These are phyloP conservation scores for Heteractis magnifica DNA, from an alignment of 92 coral and sea anemone genomes.

Conservation along the genomic window DNA sequence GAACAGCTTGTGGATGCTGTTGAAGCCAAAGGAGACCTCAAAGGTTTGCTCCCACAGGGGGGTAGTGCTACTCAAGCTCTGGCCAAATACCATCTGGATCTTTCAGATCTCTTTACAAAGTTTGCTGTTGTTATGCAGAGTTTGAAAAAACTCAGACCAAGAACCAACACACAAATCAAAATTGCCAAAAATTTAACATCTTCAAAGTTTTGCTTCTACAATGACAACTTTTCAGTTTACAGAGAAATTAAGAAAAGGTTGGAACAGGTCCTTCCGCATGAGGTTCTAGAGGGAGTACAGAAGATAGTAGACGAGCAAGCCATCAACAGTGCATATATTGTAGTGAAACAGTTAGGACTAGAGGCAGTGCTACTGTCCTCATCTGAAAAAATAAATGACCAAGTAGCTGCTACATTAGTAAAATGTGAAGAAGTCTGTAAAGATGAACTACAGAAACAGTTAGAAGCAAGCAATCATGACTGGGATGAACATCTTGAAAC, in stretches of 20 bases:
- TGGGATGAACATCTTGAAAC: slow-evolving; percentile 74
- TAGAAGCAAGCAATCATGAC: slow-evolving; percentile 50
- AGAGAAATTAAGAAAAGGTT: slow-evolving; percentile 76
- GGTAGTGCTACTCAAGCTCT: slow-evolving; percentile 79
- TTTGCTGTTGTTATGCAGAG: slow-evolving; percentile 95
- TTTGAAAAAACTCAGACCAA: slow-evolving; percentile 79
- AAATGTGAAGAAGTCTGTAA: slow-evolving; percentile 78
- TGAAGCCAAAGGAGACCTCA: slow-evolving; percentile 79
- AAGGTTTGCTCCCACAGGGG: slow-evolving; percentile 65
- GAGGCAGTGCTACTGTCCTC: slow-evolving; percentile 77
- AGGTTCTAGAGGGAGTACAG: slow-evolving; percentile 80
- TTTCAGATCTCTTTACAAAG: slow-evolving; percentile 95
- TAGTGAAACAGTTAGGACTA: slow-evolving; percentile 77
- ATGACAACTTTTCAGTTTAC: slow-evolving; percentile 66
- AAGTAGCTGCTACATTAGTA: slow-evolving; percentile 63
- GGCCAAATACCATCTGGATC: slow-evolving; percentile 87
- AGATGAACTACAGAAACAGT: slow-evolving; percentile 69
- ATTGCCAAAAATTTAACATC: slow-evolving; percentile 78
- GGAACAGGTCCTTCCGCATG: slow-evolving; percentile 63
- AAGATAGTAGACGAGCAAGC: slow-evolving; percentile 87
- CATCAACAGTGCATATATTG: slow-evolving; percentile 83
- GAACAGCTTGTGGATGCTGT: slow-evolving; percentile 88
- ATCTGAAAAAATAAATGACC: slow-evolving; percentile 57
- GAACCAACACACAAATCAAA: slow-evolving; percentile 79
- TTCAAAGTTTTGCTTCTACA: slow-evolving; percentile 75